Conservation (phyloP, 2,113 vertebrate genomes). For the Brienomyrus brachyistius region DNA sequence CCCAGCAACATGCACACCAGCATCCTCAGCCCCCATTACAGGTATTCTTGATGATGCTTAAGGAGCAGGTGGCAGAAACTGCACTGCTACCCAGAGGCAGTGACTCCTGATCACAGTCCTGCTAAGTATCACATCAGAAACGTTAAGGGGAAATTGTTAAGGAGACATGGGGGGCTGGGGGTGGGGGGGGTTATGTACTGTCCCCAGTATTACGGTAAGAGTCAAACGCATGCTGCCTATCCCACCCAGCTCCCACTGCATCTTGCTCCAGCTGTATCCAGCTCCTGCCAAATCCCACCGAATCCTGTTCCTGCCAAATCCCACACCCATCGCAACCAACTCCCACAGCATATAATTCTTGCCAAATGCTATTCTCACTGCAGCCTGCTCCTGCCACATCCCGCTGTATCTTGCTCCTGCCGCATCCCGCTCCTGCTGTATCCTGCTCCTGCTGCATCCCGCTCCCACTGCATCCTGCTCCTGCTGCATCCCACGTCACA, state of each 20-base stretch:
- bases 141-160: background rate
- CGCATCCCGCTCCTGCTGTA: too few species aligned
- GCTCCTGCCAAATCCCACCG: background rate
- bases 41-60: conserved; percentile 23
- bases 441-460: too few species aligned
- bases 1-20: conserved; percentile 22
- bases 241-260: background rate
- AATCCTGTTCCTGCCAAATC: background rate
- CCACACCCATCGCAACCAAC: background rate
- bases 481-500: conserved; percentile 10
- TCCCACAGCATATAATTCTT: background rate
- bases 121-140: conserved; percentile 22
- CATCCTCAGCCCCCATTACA: conserved; percentile 18
- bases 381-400: too few species aligned
- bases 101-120: conserved; percentile 14
- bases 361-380: background rate
- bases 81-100: conserved; percentile 19
- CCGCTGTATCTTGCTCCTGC: too few species aligned
- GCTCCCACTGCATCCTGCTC: too few species aligned
- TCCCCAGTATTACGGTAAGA: conserved; percentile 18
- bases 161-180: background rate
- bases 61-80: conserved; percentile 15
- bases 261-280: conserved; percentile 12
- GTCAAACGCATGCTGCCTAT: background rate
- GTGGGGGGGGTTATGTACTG: conserved; percentile 31